These are phyloP conservation scores for Paralichthys olivaceus DNA, from an alignment of 2,113 vertebrate genomes.

Conservation along the genomic window DNA sequence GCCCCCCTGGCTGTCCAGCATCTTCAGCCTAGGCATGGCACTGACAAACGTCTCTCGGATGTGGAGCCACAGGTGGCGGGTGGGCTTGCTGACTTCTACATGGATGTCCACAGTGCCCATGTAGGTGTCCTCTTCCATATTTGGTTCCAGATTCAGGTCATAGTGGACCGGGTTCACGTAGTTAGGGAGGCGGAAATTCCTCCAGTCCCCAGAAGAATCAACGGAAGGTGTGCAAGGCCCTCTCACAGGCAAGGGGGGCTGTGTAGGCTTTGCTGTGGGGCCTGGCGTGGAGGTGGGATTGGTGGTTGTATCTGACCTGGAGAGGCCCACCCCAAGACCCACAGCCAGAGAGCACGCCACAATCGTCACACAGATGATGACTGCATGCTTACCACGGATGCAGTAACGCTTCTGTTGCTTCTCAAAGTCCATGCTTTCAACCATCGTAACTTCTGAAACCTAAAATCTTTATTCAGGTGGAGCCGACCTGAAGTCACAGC, in stretches of 20 bases:
- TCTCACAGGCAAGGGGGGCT: conserved; percentile 35
- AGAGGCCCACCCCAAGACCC: conserved; percentile 90
- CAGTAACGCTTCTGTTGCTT: conserved; percentile 84
- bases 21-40: conserved; percentile 76
- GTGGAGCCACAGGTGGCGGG: conserved; percentile 90
- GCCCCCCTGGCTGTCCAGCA: neutral
- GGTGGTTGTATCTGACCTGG: conserved; percentile 57
- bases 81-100: conserved; percentile 76
- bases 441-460: conserved; percentile 71
- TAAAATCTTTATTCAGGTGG: neutral
- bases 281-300: conserved; percentile 7
- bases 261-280: conserved; percentile 38
- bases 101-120: conserved; percentile 85
- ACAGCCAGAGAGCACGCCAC: conserved; percentile 85
- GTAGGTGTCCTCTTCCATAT: conserved; percentile 87
- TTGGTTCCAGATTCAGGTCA: conserved; percentile 87
- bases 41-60: conserved; percentile 89
- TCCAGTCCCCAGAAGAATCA: conserved; percentile 86
- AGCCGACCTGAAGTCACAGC: conserved; percentile 43
- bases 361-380: conserved; percentile 84
- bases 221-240: conserved; percentile 80
- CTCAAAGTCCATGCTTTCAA: conserved; percentile 83
- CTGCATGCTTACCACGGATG: conserved; percentile 85
- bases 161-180: conserved; percentile 89
- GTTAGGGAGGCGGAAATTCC: conserved; percentile 87